Percentiles rank a stretch among this genome's conserved stretches.
These are phyloP conservation scores for Paradoxurus hermaphroditus DNA, from an alignment of 2,113 vertebrate species.

Conservation along the genomic window DNA sequence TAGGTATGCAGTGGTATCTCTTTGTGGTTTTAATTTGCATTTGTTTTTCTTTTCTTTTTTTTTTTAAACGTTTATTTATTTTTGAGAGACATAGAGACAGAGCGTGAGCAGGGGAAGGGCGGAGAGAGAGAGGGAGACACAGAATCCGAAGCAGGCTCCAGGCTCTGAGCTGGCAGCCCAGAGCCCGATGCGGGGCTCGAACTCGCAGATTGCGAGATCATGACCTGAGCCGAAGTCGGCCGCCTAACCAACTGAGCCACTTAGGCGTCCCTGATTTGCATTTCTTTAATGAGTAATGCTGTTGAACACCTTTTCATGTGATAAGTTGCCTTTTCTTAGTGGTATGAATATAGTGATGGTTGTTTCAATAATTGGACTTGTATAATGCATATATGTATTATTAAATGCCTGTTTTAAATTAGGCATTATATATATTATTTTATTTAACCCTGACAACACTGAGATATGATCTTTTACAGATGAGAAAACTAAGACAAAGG, in stretches of 20 bases:
- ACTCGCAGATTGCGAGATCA: too few relatives aligned
- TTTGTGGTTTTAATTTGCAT: conserved; percentile 49
- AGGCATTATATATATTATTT: not conserved
- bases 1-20: conserved; percentile 4
- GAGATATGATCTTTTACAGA: not conserved
- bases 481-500: not conserved
- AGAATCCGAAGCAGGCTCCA: too few relatives aligned
- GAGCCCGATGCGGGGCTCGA: too few relatives aligned
- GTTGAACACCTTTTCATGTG: conserved; percentile 12
- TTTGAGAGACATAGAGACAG: too few relatives aligned
- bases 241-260: too few relatives aligned
- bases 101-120: too few relatives aligned
- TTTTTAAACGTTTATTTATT: too few relatives aligned
- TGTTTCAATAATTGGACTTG: not conserved
- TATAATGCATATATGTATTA: not conserved
- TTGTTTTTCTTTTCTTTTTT: too few relatives aligned
- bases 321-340: not conserved
- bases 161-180: too few relatives aligned
- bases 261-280: too few relatives aligned
- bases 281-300: conserved; percentile 17
- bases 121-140: too few relatives aligned
- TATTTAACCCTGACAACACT: not conserved
- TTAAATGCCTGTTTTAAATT: not conserved
- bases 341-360: not conserved
- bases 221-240: too few relatives aligned